A percentile compares a stretch with the other conserved stretches of the same genome.
Evolutionary conservation across 2,113 vertebrate species (phyloP).

Genomic region (Buteo buteo): DNA sequence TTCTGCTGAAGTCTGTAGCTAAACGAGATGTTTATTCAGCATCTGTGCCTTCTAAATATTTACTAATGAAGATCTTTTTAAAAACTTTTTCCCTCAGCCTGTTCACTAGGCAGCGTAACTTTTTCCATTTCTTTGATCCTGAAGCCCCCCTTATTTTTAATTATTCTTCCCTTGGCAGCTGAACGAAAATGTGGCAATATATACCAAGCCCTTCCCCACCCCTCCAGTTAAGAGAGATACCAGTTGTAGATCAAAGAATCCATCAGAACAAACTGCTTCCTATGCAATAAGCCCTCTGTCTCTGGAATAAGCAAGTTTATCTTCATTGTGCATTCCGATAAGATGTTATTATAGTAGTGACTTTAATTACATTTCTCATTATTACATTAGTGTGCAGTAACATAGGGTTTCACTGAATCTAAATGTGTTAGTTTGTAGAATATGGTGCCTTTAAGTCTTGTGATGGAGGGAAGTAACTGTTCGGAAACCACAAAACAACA

Average conservation of each 20-base stretch:
- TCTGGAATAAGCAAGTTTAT: conserved; percentile 66
- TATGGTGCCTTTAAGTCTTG: conserved; percentile 63
- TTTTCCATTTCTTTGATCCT: conserved; percentile 36
- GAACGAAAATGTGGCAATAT: background rate
- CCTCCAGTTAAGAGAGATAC: conserved; percentile 43
- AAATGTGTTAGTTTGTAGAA: conserved; percentile 51
- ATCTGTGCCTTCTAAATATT: conserved; percentile 55
- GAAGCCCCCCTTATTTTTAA: conserved; percentile 13
- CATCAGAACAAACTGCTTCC: conserved; percentile 60
- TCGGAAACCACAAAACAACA: background rate
- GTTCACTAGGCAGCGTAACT: background rate
- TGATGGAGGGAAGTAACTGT: background rate
- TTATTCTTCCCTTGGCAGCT: conserved; percentile 24
- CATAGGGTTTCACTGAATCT: conserved; percentile 45
- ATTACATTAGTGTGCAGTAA: conserved; percentile 61
- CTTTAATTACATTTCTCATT: conserved; percentile 69
- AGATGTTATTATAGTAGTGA: conserved; percentile 64
- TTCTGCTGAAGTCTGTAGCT: conserved; percentile 7
- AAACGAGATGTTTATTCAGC: conserved; percentile 47
- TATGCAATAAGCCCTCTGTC: conserved; percentile 61
- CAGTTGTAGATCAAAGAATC: conserved; percentile 28
- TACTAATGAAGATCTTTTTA: conserved; percentile 20
- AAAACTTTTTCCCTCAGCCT: background rate
- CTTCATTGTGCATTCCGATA: conserved; percentile 70
- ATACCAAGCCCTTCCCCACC: background rate